phyloP scores from a whole-genome alignment of 2,888 invertebrate species.

The Alitta virens region DNA sequence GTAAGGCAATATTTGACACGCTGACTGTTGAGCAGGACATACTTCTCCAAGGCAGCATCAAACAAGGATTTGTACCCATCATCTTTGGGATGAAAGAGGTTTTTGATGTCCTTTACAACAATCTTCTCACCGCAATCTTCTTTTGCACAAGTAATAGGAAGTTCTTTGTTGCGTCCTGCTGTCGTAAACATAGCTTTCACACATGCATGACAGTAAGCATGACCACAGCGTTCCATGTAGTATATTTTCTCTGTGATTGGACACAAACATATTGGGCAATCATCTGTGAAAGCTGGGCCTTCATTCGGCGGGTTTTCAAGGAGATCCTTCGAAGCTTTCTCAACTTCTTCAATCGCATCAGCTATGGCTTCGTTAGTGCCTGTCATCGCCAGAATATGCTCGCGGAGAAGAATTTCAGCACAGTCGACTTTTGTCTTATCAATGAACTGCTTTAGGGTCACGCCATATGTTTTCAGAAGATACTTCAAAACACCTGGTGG shows the following conservation, averaged over 20 bases:
- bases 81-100: constrained; percentile 28
- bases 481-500: constrained; percentile 11
- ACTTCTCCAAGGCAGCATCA: constrained; percentile 32
- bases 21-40: constrained; percentile 29
- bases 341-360: too few relatives aligned
- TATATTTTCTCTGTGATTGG: constrained; percentile 36
- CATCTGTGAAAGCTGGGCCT: constrained; percentile 8
- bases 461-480: constrained; percentile 12
- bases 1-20: constrained; percentile 40
- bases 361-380: neutral
- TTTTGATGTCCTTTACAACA: constrained; percentile 24
- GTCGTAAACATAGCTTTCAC: constrained; percentile 26
- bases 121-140: constrained; percentile 35
- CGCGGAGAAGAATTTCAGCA: constrained; percentile 6
- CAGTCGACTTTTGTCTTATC: neutral
- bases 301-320: constrained; percentile 5
- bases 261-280: constrained; percentile 44
- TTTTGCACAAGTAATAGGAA: constrained; percentile 39
- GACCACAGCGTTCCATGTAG: constrained; percentile 45
- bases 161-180: constrained; percentile 29
- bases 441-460: constrained; percentile 7
- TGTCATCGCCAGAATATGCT: neutral
- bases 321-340: neutral
- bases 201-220: constrained; percentile 44
- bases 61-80: constrained; percentile 23